Evolutionary conservation across 2,888 invertebrate species (phyloP), one percentile per base, ranked within the genome.

Genomic region (Netelia inedita): DNA sequence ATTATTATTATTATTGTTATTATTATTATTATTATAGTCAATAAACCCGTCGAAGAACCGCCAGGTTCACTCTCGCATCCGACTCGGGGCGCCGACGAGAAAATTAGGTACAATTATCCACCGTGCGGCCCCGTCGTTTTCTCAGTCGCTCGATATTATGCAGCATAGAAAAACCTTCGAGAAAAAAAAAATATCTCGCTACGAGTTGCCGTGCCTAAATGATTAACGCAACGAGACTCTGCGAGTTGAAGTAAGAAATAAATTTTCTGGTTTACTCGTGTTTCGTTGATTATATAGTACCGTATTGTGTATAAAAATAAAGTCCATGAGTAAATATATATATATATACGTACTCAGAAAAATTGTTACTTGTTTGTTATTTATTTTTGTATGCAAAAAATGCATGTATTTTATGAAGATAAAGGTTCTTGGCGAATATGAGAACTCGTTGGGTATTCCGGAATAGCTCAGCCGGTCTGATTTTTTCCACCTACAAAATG

Each of bases 41-140:
- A 71, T 79, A 79, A 80, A 83, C 75, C 75, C 61, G 80, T 80
- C 63, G 75, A 69, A 53, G 73, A 50, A 68, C 19, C 43, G 28
- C 71, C 43, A 11, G 8, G 23, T 50, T 46, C 53, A 21, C 23
- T 19, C 23, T 41, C 11, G 46, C 11, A 68, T 68, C n/a, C 21
- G 16, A 10, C 14, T 2, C 11, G 46, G 11, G 46, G 46, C 14
- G 10, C 11, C 11, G 6, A n/a, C 23, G 61, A 23, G 28, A 63
- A 63, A 79, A 68, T 68, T 23, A 19, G 23, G 69, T 74, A 28
- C 73, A 63, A 83, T 83, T 79, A 83, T 72, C 43, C 72, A 53
- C 69, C 78, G 63, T 43, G 14, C 66, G 53, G 50, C 23, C 16
- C 9, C 41, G 28, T 46, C 19, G 46, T 57, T 61, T 78, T 68